Evolutionary conservation across 2,113 vertebrate genomes (phyloP).

Genomic region (Brachyistius frenatus): DNA sequence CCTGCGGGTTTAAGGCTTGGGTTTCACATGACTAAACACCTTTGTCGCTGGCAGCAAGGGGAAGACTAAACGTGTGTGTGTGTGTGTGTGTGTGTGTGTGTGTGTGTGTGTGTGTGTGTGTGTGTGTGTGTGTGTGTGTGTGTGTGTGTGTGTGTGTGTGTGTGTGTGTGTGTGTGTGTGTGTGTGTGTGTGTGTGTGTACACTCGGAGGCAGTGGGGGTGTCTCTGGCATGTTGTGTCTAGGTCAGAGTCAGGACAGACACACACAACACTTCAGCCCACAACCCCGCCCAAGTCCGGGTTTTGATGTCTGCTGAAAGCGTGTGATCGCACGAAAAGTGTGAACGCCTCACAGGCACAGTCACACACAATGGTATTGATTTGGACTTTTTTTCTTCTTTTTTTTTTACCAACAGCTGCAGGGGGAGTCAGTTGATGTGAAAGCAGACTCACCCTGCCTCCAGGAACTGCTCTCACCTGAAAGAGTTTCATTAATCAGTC

Average conservation of each 20-base stretch:
- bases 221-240: slow-evolving; percentile 71
- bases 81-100: slow-evolving; percentile 27
- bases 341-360: slow-evolving; percentile 14
- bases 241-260: background rate
- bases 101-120: too few species aligned
- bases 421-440: slow-evolving; percentile 17
- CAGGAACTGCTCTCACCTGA: slow-evolving; percentile 2
- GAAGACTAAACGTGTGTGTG: slow-evolving; percentile 76
- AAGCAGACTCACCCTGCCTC: slow-evolving; percentile 22
- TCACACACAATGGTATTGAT: slow-evolving; percentile 14
- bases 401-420: slow-evolving; percentile 26
- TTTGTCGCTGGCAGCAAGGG: slow-evolving; percentile 84
- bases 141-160: background rate
- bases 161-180: too few species aligned
- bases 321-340: slow-evolving; percentile 34
- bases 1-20: slow-evolving; percentile 85
- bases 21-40: slow-evolving; percentile 89
- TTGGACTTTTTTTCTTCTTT: background rate
- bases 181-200: slow-evolving; percentile 54
- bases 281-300: background rate
- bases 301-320: slow-evolving; percentile 46
- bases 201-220: slow-evolving; percentile 14
- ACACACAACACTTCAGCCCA: background rate
- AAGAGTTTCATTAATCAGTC: background rate
- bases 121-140: too few species aligned